Evolutionary conservation across 2,113 vertebrate genomes (phyloP), one percentile per base, ranked within the genome.

Genomic region (Panthera leo): DNA sequence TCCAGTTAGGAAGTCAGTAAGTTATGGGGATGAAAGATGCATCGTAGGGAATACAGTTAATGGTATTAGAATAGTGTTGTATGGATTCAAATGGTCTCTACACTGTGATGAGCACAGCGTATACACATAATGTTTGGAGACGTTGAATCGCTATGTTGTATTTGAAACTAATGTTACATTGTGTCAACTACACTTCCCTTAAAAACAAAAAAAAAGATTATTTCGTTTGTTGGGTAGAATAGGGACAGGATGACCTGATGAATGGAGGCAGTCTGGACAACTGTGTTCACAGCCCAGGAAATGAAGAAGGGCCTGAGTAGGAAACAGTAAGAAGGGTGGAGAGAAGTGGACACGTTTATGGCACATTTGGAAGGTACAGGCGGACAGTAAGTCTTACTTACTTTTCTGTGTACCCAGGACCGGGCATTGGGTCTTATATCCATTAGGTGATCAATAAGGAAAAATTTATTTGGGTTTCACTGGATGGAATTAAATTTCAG

Each of bases 401-500:
- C 5, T 61, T 36, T 71, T 79, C 61, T 48, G 39, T n/a, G 45
- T 10, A 23, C 11, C 16, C 36, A 23, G 55, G 34, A 25, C 55
- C 31, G 13, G 4, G 12, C 2, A 13, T 48, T 15, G 0, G 7
- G 3, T 11, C 15, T 4, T 3, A 23, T 15, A 25, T 6, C 3
- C 5, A 19, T 31, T 16, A 68, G 75, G 48, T 87, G 31, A 18
- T 58, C 55, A 51, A 9, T 76, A 70, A 34, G 2, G 75, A 15
- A 51, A 31, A 15, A 42, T 87, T 76, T 76, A 82, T 73, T 48
- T 82, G 51, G 53, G 63, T 71, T 5, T 7, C 39, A 15, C 1
- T 23, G 11, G 39, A 31, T 36, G 91, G 36, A 92, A 85, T 93
- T 70, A 82, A 82, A 96, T 1, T 11, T 92, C 88, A 97, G 80